These are phyloP conservation scores for Tiliacea citrago DNA, from an alignment of 2,888 invertebrate species.

Conservation along the genomic window DNA sequence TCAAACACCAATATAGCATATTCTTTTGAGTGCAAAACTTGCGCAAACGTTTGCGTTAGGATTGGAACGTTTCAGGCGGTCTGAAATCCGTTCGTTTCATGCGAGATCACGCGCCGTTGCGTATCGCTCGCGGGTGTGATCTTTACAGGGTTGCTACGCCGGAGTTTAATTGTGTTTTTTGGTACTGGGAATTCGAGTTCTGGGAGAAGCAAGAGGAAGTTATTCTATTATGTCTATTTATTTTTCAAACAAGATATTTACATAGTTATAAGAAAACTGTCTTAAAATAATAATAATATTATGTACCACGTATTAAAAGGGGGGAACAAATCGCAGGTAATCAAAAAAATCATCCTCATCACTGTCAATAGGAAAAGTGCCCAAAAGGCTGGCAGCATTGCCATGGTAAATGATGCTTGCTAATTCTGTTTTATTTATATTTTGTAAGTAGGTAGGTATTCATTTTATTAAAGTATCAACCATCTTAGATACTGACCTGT, in stretches of 20 bases:
- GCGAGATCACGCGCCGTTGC: constrained; percentile 85
- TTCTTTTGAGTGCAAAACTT: constrained; percentile 84
- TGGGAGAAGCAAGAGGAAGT: neutral
- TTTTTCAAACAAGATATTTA: neutral
- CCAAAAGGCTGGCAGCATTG: neutral
- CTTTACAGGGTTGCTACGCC: constrained; percentile 55
- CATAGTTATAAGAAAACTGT: neutral
- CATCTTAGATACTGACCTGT: neutral
- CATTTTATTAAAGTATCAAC: neutral
- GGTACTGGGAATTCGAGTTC: neutral
- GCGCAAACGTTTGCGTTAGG: constrained; percentile 84
- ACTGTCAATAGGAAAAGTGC: neutral
- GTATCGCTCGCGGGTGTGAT: constrained; percentile 75
- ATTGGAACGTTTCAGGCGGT: constrained; percentile 79
- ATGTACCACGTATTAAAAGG: too few relatives aligned
- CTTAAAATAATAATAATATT: neutral
- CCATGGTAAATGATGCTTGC: neutral
- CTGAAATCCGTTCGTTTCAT: constrained; percentile 83
- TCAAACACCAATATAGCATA: constrained; percentile 79
- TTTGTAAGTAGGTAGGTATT: too few relatives aligned
- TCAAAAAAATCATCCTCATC: neutral
- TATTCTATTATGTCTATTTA: neutral
- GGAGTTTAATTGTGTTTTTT: constrained; percentile 16
- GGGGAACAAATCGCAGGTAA: too few relatives aligned
- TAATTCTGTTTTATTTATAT: neutral